Evolutionary conservation across 2,888 invertebrate genomes (phyloP).

Genomic region (Melieria crassipennis): DNA sequence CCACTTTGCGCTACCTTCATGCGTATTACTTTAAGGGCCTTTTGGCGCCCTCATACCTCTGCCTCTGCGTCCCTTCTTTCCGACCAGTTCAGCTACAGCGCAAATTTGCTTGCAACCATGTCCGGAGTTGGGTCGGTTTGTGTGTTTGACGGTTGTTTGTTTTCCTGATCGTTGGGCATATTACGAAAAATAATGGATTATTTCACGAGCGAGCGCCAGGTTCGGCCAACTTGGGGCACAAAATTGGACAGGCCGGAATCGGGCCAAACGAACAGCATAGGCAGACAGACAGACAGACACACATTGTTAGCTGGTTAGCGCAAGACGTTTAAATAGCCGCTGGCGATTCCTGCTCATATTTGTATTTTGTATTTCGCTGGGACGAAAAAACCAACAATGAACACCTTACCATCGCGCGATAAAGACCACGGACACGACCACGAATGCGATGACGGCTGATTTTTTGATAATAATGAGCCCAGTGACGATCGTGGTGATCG

Average conservation of each 20-base stretch:
- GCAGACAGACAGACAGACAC: not conserved
- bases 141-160: conserved; percentile 34
- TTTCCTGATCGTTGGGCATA: conserved; percentile 37
- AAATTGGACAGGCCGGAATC: not conserved
- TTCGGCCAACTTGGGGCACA: conserved; percentile 13
- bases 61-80: not conserved
- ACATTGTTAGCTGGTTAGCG: not conserved
- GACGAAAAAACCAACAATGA: not conserved
- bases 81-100: not conserved
- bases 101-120: too few relatives aligned
- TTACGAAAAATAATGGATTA: conserved; percentile 39
- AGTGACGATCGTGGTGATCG: too few relatives aligned
- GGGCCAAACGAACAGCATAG: not conserved
- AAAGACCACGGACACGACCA: too few relatives aligned
- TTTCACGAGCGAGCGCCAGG: conserved; percentile 35
- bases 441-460: too few relatives aligned
- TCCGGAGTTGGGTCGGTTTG: conserved; percentile 10
- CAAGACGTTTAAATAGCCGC: too few relatives aligned
- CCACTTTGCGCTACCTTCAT: too few relatives aligned
- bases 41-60: not conserved
- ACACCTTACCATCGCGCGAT: too few relatives aligned
- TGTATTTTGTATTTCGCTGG: too few relatives aligned
- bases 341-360: too few relatives aligned
- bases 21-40: not conserved
- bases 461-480: too few relatives aligned